phyloP scores from a whole-genome alignment of 2,113 vertebrate genomes.

The Myiozetetes cayanensis region DNA sequence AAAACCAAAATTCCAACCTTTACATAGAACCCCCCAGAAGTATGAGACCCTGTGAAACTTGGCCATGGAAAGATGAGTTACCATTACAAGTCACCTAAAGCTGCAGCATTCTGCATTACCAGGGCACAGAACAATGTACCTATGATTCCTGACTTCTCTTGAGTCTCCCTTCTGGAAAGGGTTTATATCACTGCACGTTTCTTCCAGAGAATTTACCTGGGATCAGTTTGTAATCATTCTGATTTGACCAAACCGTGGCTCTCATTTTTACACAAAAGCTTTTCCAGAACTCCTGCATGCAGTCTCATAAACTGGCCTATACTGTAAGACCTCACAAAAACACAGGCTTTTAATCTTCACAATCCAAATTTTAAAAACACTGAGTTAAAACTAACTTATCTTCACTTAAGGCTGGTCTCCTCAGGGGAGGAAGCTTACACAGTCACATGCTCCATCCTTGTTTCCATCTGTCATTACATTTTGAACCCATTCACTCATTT shows the following conservation, averaged over 20 bases:
- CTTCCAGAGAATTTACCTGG: neutral
- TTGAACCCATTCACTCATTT: neutral
- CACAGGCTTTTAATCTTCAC: neutral
- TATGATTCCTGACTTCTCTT: neutral
- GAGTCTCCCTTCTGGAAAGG: neutral
- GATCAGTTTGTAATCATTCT: neutral
- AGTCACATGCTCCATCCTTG: neutral
- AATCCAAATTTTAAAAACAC: neutral
- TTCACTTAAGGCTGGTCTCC: neutral
- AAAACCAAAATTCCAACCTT: neutral
- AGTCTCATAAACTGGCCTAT: neutral
- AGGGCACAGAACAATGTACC: neutral
- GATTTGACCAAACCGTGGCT: neutral
- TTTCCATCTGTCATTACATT: neutral
- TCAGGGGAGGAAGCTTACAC: neutral
- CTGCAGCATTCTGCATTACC: neutral
- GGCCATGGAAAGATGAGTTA: neutral
- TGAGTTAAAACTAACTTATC: neutral
- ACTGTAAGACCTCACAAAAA: neutral
- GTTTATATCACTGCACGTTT: neutral
- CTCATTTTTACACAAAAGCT: neutral
- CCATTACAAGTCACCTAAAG: neutral
- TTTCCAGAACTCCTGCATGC: neutral
- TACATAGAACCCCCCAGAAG: neutral
- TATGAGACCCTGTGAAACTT: neutral